These are phyloP conservation scores for Drosophila pectinifera DNA, from an alignment of 1,140 invertebrate genomes.

Conservation along the genomic window DNA sequence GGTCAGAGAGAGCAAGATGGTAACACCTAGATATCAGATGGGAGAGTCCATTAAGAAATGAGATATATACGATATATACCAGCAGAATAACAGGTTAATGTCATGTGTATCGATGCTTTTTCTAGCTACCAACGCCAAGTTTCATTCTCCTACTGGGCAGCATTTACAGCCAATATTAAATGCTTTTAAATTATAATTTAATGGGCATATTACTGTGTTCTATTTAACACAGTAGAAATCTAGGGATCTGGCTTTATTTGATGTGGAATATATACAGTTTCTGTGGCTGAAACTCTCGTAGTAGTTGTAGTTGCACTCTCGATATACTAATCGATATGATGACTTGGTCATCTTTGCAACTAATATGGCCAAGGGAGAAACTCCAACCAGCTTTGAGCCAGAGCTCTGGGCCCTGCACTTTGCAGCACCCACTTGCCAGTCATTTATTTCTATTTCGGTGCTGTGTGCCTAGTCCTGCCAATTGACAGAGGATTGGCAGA, in stretches of 20 bases:
- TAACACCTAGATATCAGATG: constrained; percentile 92
- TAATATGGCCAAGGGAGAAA: background rate
- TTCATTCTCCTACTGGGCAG: too few species aligned
- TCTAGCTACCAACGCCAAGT: too few species aligned
- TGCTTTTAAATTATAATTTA: too few species aligned
- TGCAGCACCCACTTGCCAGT: constrained; percentile 28
- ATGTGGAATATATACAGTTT: too few species aligned
- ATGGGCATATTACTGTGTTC: too few species aligned
- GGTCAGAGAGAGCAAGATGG: constrained; percentile 99
- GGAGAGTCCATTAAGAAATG: constrained; percentile 16
- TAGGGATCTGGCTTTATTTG: background rate
- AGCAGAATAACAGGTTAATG: too few species aligned
- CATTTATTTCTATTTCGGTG: constrained; percentile 50
- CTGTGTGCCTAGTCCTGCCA: constrained; percentile 26
- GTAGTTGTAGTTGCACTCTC: background rate
- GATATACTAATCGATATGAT: background rate
- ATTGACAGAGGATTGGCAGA: constrained; percentile 7
- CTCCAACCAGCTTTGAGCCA: constrained; percentile 6
- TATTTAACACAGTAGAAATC: too few species aligned
- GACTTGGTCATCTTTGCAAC: background rate
- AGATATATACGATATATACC: background rate
- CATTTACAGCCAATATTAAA: too few species aligned
- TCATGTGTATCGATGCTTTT: too few species aligned
- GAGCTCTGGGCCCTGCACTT: constrained; percentile 10
- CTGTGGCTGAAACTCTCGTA: too few species aligned